Evolutionary conservation across 2,797 vertebrate genomes (phyloP).

Genomic region (Coregonus ussuriensis): DNA sequence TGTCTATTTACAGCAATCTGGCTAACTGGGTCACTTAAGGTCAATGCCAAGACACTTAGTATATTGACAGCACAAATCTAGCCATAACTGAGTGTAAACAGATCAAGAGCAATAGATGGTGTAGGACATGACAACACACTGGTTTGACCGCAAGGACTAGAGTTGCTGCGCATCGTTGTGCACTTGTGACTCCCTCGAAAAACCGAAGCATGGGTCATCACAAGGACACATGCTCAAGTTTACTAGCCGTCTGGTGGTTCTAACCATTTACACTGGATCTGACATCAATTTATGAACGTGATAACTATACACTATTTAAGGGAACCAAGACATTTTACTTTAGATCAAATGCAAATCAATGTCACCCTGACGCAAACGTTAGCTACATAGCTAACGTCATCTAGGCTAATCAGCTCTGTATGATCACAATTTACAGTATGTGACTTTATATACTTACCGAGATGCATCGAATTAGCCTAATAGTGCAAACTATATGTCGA

Average conservation of each 20-base stretch:
- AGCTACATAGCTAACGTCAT: too few relatives aligned
- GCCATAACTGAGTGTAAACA: not conserved
- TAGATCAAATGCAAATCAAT: slow-evolving; percentile 46
- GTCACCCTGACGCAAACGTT: slow-evolving; percentile 44
- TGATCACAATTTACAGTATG: not conserved
- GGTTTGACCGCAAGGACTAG: not conserved
- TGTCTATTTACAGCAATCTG: not conserved
- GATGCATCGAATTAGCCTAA: not conserved
- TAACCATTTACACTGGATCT: not conserved
- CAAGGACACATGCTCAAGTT: slow-evolving; percentile 64
- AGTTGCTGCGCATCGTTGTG: slow-evolving; percentile 39
- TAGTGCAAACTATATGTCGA: not conserved
- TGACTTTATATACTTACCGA: not conserved
- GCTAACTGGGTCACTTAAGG: not conserved
- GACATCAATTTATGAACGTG: not conserved
- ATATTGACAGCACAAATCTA: not conserved
- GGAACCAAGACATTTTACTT: not conserved
- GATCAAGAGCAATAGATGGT: not conserved
- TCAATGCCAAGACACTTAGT: not conserved
- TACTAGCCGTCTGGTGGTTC: not conserved
- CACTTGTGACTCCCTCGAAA: slow-evolving; percentile 33
- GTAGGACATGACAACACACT: not conserved
- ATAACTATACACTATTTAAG: not conserved
- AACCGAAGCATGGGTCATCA: slow-evolving; percentile 57
- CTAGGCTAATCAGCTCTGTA: not conserved